These are phyloP conservation scores for Apostichopus parvimensis DNA, from an alignment of 35 echinoderm and acorn worm genomes.

Conservation along the genomic window DNA sequence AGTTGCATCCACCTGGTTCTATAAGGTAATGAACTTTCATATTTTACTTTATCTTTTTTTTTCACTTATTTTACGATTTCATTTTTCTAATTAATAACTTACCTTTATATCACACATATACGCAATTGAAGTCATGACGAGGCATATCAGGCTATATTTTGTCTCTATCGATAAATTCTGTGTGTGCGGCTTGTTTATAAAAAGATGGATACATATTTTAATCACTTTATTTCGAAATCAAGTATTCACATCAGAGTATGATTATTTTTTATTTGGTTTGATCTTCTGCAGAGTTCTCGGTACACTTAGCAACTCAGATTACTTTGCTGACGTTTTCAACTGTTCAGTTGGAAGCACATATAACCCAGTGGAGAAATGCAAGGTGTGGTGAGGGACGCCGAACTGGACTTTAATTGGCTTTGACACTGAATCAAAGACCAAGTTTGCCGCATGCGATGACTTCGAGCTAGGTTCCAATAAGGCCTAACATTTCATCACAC, in stretches of 20 bases:
- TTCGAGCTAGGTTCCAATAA: too few species aligned
- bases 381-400: conserved; percentile 21
- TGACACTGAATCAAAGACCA: neutral
- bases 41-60: neutral
- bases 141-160: too few species aligned
- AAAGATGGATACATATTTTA: too few species aligned
- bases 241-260: neutral
- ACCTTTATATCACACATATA: too few species aligned
- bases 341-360: conserved; percentile 13
- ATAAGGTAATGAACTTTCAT: conserved; percentile 20
- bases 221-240: neutral
- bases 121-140: too few species aligned
- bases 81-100: too few species aligned
- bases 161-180: too few species aligned
- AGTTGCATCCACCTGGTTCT: conserved; percentile 20
- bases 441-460: neutral
- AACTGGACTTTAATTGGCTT: neutral
- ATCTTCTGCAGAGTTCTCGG: conserved; percentile 2
- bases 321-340: conserved; percentile 1
- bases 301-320: neutral
- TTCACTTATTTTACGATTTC: neutral
- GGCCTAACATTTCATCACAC: neutral
- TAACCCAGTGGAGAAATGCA: conserved; percentile 21
- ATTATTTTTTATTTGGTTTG: neutral
- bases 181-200: too few species aligned